Evolutionary conservation across 2,797 vertebrate genomes (phyloP).

Genomic region (Melanogrammus aeglefinus): DNA sequence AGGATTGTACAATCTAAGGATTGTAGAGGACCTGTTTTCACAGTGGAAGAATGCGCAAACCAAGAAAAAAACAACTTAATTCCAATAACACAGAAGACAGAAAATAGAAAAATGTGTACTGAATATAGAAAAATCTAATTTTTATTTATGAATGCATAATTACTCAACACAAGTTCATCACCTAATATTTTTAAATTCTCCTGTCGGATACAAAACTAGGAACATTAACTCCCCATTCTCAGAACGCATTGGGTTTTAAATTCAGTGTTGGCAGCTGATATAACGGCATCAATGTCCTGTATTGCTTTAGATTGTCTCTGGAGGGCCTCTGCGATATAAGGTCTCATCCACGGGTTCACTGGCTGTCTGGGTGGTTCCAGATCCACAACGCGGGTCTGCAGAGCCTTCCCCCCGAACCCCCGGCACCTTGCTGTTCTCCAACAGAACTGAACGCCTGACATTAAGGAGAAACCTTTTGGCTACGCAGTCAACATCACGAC

Average conservation of each 20-base stretch:
- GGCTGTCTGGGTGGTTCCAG: slow-evolving; percentile 8
- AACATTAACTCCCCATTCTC: neutral
- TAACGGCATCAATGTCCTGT: slow-evolving; percentile 67
- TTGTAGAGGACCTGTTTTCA: too few species aligned
- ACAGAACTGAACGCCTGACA: slow-evolving; percentile 52
- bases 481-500: neutral
- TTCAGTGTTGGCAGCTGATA: slow-evolving; percentile 44
- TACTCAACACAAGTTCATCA: neutral
- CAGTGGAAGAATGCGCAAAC: too few species aligned
- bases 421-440: slow-evolving; percentile 61
- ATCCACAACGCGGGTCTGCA: neutral
- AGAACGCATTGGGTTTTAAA: slow-evolving; percentile 17
- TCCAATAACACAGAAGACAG: neutral
- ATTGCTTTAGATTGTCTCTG: slow-evolving; percentile 68
- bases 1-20: too few species aligned
- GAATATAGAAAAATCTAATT: neutral
- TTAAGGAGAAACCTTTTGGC: slow-evolving; percentile 53
- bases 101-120: neutral
- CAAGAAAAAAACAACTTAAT: too few species aligned
- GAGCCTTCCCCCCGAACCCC: slow-evolving; percentile 13
- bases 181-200: neutral
- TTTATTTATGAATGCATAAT: neutral
- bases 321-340: slow-evolving; percentile 60
- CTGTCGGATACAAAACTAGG: neutral
- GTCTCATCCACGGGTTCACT: slow-evolving; percentile 38